Conservation (phyloP, 2,113 vertebrate species). For the Alaudala cheleensis region DNA sequence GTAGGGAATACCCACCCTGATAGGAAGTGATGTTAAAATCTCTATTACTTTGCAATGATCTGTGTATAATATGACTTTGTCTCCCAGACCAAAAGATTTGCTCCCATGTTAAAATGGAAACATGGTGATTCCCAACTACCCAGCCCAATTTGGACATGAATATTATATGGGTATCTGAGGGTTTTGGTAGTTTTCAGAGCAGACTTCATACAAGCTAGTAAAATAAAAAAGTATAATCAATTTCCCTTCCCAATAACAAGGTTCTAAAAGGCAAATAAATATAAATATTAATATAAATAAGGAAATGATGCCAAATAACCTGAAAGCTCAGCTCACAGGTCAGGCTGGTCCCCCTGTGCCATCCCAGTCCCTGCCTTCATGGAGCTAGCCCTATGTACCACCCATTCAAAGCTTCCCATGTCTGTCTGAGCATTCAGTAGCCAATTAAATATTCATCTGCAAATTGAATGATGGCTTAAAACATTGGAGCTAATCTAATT, state of each 20-base stretch:
- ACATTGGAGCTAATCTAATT: background rate
- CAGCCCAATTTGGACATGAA: background rate
- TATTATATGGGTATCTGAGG: background rate
- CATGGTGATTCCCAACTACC: background rate
- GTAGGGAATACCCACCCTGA: background rate
- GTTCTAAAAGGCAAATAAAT: background rate
- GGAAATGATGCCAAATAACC: background rate
- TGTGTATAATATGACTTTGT: background rate
- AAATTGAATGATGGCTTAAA: conserved; percentile 39
- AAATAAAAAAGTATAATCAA: background rate
- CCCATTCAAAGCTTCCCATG: background rate
- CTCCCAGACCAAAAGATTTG: background rate
- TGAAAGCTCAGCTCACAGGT: background rate
- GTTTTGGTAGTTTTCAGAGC: background rate
- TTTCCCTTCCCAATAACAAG: background rate
- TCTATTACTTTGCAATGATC: conserved; percentile 11
- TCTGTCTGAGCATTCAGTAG: background rate
- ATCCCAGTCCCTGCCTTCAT: background rate
- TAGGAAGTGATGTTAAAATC: background rate
- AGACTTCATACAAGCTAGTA: background rate
- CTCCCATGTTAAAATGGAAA: background rate
- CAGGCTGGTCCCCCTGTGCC: background rate
- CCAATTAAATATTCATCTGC: conserved; percentile 11
- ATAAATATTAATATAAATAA: background rate
- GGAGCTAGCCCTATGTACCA: background rate